Percentiles rank a stretch among this genome's conserved stretches.
Conservation (phyloP, 2,797 vertebrate genomes). For the Anguilla megastoma region DNA sequence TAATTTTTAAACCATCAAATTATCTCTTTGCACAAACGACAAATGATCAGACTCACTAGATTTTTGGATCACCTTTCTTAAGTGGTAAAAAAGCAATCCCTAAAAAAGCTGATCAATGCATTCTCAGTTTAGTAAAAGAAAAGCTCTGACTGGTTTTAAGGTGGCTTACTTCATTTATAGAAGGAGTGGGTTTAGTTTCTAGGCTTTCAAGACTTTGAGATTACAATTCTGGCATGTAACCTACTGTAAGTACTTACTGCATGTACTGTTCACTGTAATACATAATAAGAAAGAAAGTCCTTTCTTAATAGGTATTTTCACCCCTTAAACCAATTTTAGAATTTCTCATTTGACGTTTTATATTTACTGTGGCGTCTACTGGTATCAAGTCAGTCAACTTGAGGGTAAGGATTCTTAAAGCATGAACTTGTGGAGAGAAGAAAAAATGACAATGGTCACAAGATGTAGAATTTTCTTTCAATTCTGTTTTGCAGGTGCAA, state of each 20-base stretch:
- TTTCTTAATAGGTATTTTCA: too few relatives aligned
- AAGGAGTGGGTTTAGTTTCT: background rate
- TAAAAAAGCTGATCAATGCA: background rate
- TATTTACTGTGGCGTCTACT: background rate
- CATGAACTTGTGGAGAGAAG: background rate
- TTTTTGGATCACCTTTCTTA: too few relatives aligned
- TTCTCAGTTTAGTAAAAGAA: background rate
- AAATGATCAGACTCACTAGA: too few relatives aligned
- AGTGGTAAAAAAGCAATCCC: background rate
- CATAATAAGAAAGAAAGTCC: background rate
- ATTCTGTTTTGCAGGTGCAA: slow-evolving; percentile 28
- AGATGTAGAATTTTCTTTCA: background rate
- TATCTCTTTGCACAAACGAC: too few relatives aligned
- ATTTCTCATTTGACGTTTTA: background rate
- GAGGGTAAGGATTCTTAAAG: background rate
- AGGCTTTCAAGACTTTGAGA: background rate
- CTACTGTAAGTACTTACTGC: too few relatives aligned
- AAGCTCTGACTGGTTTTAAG: background rate
- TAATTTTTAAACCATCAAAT: too few relatives aligned
- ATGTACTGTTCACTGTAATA: background rate
- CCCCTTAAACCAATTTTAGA: background rate
- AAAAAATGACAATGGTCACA: background rate
- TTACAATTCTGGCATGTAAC: background rate
- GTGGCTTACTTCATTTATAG: background rate
- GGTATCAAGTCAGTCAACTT: background rate